These are phyloP conservation scores for Malurus splendens DNA, from an alignment of 2,797 vertebrate genomes.

Conservation along the genomic window DNA sequence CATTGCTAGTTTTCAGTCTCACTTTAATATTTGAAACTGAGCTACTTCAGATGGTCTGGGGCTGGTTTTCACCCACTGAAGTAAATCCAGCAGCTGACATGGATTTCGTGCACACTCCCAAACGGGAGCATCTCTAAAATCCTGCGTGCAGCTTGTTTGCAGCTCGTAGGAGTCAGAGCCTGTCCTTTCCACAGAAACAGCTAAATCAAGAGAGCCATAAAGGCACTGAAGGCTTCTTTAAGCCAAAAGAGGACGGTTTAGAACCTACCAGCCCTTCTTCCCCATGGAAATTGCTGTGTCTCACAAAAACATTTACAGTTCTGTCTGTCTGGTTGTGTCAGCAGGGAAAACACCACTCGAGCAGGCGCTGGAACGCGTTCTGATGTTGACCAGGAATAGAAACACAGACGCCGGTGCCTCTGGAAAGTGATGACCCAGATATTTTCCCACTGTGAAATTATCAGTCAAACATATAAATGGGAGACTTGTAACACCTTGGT, in stretches of 20 bases:
- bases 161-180: neutral
- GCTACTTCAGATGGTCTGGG: neutral
- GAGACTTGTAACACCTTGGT: neutral
- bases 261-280: neutral
- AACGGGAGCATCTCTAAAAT: neutral
- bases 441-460: neutral
- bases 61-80: neutral
- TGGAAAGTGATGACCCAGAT: neutral
- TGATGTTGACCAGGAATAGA: neutral
- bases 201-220: neutral
- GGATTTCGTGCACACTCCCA: neutral
- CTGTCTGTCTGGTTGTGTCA: neutral
- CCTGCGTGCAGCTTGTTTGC: neutral
- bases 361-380: accelerated
- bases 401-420: neutral
- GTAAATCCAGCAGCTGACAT: neutral
- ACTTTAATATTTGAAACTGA: neutral
- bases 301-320: neutral
- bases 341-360: neutral
- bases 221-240: neutral
- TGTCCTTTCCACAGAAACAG: neutral
- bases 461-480: neutral
- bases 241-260: neutral
- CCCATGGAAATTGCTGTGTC: neutral
- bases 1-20: neutral